Evolutionary conservation across 2,888 invertebrate species (phyloP), one percentile per base, ranked within the genome.

Genomic region (Sinopyrophorus schimmeli): DNA sequence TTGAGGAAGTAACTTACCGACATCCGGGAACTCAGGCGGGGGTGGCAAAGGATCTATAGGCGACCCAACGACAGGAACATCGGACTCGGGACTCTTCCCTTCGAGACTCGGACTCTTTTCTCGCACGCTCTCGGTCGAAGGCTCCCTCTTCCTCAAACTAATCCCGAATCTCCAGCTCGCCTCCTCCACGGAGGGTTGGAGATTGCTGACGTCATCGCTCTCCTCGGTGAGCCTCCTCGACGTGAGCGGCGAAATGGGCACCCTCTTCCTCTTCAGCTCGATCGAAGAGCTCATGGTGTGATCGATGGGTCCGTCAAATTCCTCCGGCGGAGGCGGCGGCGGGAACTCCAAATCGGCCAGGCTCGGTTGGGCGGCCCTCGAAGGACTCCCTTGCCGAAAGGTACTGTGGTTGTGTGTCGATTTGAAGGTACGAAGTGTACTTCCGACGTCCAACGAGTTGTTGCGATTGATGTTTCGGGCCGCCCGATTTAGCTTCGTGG

Each of bases 341-440:
- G 92, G 92, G 73, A 92, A 92, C 70, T 92, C 92, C 17, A 92
- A 76, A 68, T 92, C 90, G 2, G 89, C 89, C 49, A 89, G 74
- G 1, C 83, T 82, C 0, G 89, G 89, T 52, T 88, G 84, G 1
- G 83, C 77, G 28, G 83, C 81, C 21, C 85, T 74, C 44, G 85
- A 86, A 3, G 89, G 88, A 67, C 85, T 87, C 46, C 82, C 80
- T 32, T 79, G 79, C 16, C 82, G 70, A 52, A 80, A 79, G 75
- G 68, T 43, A 65, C 67, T 17, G 62, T 73, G 55, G 62, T 67
- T 42, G 48, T 42, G 70, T n/a, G 66, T 54, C 2, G 64, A 64
- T 50, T 71, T 69, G 50, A 73, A 79, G 6, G 78, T 78, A 51
- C 76, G 66, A 24, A 74, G 53, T 6, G 68, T 38, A 10, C 28